A percentile compares a stretch with the other conserved stretches of the same genome.
phyloP scores from a whole-genome alignment of 2,888 invertebrate genomes.

The Rhogogaster chlorosoma region DNA sequence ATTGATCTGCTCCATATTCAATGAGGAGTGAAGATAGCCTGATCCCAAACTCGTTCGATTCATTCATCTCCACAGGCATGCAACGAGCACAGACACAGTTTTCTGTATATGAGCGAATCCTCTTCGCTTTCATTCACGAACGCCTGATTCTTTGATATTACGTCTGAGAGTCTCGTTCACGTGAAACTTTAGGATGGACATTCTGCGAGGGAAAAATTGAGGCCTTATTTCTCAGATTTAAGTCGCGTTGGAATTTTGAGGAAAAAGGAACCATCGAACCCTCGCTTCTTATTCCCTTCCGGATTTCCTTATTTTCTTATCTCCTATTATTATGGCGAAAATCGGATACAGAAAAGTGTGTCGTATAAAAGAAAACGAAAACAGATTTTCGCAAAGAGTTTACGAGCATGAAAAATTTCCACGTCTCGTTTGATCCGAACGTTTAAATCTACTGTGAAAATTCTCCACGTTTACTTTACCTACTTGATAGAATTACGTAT shows the following conservation, averaged over 20 bases:
- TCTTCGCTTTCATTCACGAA: conserved; percentile 18
- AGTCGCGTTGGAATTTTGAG: background rate
- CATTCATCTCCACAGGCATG: background rate
- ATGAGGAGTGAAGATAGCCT: background rate
- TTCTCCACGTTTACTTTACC: too few relatives aligned
- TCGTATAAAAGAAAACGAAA: too few relatives aligned
- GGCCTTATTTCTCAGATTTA: background rate
- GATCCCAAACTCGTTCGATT: background rate
- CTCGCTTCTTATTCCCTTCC: background rate
- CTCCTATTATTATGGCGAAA: too few relatives aligned
- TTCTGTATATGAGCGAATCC: background rate
- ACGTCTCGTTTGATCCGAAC: too few relatives aligned
- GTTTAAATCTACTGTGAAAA: too few relatives aligned
- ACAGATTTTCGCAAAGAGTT: too few relatives aligned
- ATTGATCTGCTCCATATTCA: background rate
- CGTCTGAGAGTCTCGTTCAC: background rate
- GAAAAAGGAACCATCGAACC: background rate
- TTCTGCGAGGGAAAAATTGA: background rate
- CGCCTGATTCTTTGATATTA: background rate
- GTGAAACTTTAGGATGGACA: background rate
- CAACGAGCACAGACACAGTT: background rate
- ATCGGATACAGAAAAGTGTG: too few relatives aligned
- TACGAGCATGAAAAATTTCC: too few relatives aligned
- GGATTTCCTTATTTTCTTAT: too few relatives aligned
- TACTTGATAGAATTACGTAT: too few relatives aligned